Base-by-base conservation (phyloP, 2,888 invertebrate species). In the Acanthococcus lagerstroemiae region DNA sequence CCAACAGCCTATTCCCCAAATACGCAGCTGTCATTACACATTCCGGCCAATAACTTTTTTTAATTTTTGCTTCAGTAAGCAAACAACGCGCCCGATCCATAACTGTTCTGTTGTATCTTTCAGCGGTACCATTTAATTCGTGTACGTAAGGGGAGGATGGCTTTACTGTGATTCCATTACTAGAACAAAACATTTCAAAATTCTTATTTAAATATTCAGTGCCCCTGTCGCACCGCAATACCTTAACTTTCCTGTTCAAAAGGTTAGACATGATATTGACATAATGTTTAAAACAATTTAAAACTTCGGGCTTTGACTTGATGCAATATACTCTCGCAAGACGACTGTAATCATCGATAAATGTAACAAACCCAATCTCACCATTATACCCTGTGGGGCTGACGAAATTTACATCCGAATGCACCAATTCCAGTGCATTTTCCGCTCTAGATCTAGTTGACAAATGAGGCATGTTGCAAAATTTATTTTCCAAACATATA, bases 291-390 rank as follows among this genome's bases (percentile, higher is more conserved):
- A 69, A 54, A 48, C 69, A 69, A 57, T 69, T 52, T 27, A 65
- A 54, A 4, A 70, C 70, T 30, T 69, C 58, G 9, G 45, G 55
- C 68, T 71, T 71, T 4, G 66, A 37, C 67, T 70, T 69, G 21
- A 71, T 71, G 7, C 60, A 44, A 54, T 56, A 70, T 1, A 70
- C 56, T 66, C 26, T 55, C 7, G 67, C 67, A 26, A 61, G 15
- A 65, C 70, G 70, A 67, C 69, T 70, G 57, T 68, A 71, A 68
- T 71, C 69, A 67, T 71, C 70, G 17, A 70, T 69, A 37, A 70
- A 70, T 1, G 65, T 44, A 3, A 71, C n/a, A 67, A 71, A 70
- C 58, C 68, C 70, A 67, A 57, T 68, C 66, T 69, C 69, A 1
- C 70, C 69, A 30, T 67, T 66, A 21, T 52, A 30, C 21, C 70